Conservation (phyloP, 2,888 invertebrate species). For the Malthinus flaveolus region DNA sequence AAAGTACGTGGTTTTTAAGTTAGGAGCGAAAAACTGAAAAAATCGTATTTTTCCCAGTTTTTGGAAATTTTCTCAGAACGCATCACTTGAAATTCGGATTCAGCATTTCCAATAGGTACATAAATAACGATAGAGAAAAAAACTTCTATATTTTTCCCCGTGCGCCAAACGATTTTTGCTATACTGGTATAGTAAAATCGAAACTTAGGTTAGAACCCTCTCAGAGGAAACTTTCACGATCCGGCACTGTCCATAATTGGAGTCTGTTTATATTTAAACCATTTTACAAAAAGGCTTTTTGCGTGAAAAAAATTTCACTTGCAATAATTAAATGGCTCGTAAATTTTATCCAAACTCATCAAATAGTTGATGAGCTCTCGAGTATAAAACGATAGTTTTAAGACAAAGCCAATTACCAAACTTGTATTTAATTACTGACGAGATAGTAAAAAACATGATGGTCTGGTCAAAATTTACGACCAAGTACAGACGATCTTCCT, state of each 20-base stretch:
- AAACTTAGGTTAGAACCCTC: too few species aligned
- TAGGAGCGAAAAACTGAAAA: too few species aligned
- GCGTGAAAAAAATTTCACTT: conserved; percentile 36
- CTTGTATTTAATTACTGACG: conserved; percentile 29
- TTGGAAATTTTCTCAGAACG: too few species aligned
- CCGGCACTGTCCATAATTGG: conserved; percentile 17
- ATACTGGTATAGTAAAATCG: too few species aligned
- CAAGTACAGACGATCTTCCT: conserved; percentile 6
- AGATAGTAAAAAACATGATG: conserved; percentile 23
- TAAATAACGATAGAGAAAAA: too few species aligned
- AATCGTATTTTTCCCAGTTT: too few species aligned
- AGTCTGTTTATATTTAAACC: conserved; percentile 22
- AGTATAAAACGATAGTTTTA: conserved; percentile 9
- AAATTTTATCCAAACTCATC: conserved; percentile 28
- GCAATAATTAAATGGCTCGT: conserved; percentile 34
- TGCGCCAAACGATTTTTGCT: too few species aligned
- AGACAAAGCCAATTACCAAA: conserved; percentile 28
- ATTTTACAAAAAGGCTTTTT: too few species aligned
- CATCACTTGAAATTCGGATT: too few species aligned
- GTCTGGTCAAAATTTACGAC: conserved; percentile 24
- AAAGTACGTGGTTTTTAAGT: too few species aligned
- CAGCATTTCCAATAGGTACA: too few species aligned
- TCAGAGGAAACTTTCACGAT: neutral
- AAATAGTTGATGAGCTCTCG: conserved; percentile 22
- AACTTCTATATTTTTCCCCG: too few species aligned